Evolutionary conservation across 2,888 invertebrate genomes (phyloP).

Genomic region (Folsomia candida): DNA sequence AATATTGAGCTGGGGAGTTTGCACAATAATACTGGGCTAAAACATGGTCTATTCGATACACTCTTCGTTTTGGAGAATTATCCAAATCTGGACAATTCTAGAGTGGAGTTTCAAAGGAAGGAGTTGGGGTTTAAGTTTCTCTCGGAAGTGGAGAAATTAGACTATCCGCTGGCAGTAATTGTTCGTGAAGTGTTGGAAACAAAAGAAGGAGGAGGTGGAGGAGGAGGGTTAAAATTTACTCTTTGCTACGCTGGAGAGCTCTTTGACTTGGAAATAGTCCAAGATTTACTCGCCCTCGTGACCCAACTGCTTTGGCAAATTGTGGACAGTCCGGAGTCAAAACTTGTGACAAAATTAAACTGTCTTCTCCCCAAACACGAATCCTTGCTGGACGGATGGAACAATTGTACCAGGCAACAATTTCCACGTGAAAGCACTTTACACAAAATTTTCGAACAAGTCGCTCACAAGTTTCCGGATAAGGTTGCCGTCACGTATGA

Average conservation of each 20-base stretch:
- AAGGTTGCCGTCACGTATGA: too few species aligned
- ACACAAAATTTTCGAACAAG: conserved; percentile 20
- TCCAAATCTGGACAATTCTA: background rate
- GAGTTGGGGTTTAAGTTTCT: background rate
- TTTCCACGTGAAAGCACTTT: conserved; percentile 4
- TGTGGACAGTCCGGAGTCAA: background rate
- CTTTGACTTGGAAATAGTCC: background rate
- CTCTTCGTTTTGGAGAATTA: conserved; percentile 14
- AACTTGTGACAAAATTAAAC: background rate
- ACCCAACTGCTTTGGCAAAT: background rate
- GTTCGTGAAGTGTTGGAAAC: background rate
- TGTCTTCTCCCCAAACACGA: background rate
- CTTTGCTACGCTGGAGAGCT: conserved; percentile 18
- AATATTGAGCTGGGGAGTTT: background rate
- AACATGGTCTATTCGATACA: conserved; percentile 8
- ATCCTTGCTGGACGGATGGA: background rate
- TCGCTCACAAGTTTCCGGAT: too few species aligned
- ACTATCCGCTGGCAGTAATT: conserved; percentile 18
- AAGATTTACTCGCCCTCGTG: conserved; percentile 5
- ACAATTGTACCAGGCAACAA: background rate
- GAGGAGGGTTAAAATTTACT: too few species aligned
- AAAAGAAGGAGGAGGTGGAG: too few species aligned
- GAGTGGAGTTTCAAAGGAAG: too few species aligned
- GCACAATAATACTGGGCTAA: background rate
- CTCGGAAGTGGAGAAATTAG: conserved; percentile 12